Conservation (phyloP, 2,888 invertebrate genomes). For the Nineta flava region DNA sequence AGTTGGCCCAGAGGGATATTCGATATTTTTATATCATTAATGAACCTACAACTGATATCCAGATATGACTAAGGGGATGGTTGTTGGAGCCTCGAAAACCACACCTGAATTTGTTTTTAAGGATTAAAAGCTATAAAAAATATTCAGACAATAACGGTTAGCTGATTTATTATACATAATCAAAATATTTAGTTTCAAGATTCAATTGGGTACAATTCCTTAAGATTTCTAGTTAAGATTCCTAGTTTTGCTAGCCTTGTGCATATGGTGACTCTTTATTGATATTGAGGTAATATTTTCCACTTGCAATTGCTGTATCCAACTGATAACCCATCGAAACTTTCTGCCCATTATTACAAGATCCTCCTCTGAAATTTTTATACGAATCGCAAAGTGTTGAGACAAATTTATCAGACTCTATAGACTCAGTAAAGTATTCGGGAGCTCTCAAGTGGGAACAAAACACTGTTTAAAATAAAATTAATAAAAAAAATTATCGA, state of each 20-base stretch:
- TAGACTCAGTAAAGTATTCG: conserved; percentile 31
- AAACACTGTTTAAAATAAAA: conserved; percentile 23
- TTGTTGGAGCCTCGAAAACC: too few relatives aligned
- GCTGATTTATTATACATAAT: too few relatives aligned
- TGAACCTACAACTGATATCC: too few relatives aligned
- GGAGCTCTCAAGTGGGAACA: conserved; percentile 26
- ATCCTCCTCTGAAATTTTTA: conserved; percentile 20
- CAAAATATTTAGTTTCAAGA: too few relatives aligned
- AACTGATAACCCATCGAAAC: background rate
- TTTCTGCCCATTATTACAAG: conserved; percentile 15
- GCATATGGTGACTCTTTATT: background rate
- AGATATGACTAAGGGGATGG: too few relatives aligned
- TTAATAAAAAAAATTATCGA: background rate
- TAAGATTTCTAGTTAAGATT: too few relatives aligned
- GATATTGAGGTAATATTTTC: background rate
- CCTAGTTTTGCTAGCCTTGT: background rate
- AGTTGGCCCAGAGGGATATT: too few relatives aligned
- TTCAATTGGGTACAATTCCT: too few relatives aligned
- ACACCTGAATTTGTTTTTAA: too few relatives aligned
- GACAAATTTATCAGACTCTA: conserved; percentile 22
- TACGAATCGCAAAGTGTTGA: conserved; percentile 25
- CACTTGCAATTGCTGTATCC: background rate
- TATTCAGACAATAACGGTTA: too few relatives aligned
- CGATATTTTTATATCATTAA: too few relatives aligned
- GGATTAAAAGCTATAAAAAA: too few relatives aligned